A percentile compares a stretch with the other conserved stretches of the same genome.
These are phyloP conservation scores for Oncorhynchus gorbuscha DNA, from an alignment of 2,113 vertebrate species.

Conservation along the genomic window DNA sequence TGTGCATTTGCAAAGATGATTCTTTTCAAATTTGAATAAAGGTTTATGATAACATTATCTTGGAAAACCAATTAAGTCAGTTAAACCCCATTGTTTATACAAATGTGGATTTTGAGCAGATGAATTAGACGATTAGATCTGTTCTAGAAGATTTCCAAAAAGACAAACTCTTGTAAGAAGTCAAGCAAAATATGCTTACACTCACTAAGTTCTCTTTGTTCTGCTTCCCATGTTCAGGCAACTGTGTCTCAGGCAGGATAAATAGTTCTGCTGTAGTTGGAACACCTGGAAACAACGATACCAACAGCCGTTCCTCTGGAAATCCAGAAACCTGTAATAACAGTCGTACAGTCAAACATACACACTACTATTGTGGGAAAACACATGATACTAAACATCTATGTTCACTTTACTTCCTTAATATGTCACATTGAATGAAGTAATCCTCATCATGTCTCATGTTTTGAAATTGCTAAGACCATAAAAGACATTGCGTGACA, in stretches of 20 bases:
- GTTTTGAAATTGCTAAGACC: background rate
- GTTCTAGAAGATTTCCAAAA: background rate
- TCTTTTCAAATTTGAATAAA: no score
- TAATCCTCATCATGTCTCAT: background rate
- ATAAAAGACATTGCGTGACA: no score
- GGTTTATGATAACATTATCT: background rate
- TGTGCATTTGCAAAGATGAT: background rate
- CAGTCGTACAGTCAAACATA: slow-evolving; percentile 2
- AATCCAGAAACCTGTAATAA: slow-evolving; percentile 82
- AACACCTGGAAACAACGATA: slow-evolving; percentile 87
- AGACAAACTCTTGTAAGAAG: background rate
- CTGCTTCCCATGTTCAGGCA: slow-evolving; percentile 77
- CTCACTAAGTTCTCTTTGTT: slow-evolving; percentile 80
- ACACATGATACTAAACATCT: background rate
- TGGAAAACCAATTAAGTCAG: background rate
- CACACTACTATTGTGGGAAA: background rate
- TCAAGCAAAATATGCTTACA: slow-evolving; percentile 64
- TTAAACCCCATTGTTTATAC: background rate
- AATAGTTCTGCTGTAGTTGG: slow-evolving; percentile 93
- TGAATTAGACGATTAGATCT: background rate
- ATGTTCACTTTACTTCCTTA: background rate
- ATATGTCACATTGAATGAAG: background rate
- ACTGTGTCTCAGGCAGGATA: slow-evolving; percentile 77
- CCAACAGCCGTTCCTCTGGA: slow-evolving; percentile 84
- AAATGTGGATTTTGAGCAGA: background rate